Conservation (phyloP, 1,140 invertebrate species). For the Ylistrum balloti region DNA sequence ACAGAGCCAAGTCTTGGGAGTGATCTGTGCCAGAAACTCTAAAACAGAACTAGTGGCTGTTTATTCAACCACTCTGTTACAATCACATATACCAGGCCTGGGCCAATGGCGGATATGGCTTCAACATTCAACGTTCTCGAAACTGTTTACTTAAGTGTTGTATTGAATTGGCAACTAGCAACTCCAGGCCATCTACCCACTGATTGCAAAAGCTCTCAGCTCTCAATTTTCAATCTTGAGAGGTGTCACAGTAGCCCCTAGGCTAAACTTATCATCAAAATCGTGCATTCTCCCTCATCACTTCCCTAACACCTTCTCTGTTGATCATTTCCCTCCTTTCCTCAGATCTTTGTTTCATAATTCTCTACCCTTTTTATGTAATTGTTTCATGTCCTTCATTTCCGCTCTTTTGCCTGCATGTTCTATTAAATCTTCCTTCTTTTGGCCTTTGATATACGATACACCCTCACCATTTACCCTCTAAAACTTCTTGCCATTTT, state of each 20-base stretch:
- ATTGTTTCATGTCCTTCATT: neutral
- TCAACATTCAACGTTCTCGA: neutral
- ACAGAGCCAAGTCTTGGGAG: neutral
- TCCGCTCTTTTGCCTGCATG: neutral
- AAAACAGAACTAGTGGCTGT: conserved; percentile 18
- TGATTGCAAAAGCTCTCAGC: conserved; percentile 2
- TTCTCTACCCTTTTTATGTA: neutral
- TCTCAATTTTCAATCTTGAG: neutral
- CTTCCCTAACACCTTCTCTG: neutral
- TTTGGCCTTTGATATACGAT: too few relatives aligned
- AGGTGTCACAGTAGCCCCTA: neutral
- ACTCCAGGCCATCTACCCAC: neutral
- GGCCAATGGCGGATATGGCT: neutral
- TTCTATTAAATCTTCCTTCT: too few relatives aligned
- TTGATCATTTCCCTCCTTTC: neutral
- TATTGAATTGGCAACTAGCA: conserved; percentile 39
- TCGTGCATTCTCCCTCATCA: too few relatives aligned
- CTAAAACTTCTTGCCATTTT: too few relatives aligned
- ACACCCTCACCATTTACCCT: too few relatives aligned
- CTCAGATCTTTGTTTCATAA: neutral
- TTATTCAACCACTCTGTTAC: neutral
- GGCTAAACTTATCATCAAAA: neutral
- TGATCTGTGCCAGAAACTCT: conserved; percentile 2
- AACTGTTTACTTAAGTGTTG: neutral
- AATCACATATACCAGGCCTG: neutral